Percentiles rank a stretch among this genome's conserved stretches.
Evolutionary conservation across 2,888 invertebrate genomes (phyloP).

Genomic region (Metallyticus violacea): DNA sequence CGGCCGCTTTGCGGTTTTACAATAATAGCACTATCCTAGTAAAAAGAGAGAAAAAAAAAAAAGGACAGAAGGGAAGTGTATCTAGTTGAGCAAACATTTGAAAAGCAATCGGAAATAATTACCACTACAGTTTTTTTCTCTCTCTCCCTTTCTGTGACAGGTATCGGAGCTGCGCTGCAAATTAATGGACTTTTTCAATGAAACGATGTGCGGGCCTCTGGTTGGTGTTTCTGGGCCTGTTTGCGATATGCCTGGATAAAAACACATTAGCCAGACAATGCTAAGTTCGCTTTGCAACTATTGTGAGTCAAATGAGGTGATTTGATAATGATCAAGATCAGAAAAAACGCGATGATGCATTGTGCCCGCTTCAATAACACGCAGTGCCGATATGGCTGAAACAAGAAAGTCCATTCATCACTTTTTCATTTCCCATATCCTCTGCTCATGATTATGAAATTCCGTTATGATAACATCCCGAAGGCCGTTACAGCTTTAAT

Average conservation of each 20-base stretch:
- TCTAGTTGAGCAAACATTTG: not conserved
- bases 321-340: not conserved
- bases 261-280: not conserved
- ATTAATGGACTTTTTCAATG: not conserved
- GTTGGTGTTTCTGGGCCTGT: no score
- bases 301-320: not conserved
- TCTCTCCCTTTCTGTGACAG: no score
- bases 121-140: not conserved
- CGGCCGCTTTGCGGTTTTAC: no score
- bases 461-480: not conserved
- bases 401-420: not conserved
- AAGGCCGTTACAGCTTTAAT: no score
- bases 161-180: not conserved
- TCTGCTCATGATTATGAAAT: not conserved
- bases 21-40: no score
- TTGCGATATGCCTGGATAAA: not conserved
- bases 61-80: not conserved
- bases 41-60: no score
- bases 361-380: not conserved
- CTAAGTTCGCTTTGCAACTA: not conserved
- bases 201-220: not conserved
- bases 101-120: not conserved
- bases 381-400: not conserved
- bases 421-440: not conserved
- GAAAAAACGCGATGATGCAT: not conserved